phyloP scores from a whole-genome alignment of 2,113 vertebrate species.

The Seriola aureovittata region DNA sequence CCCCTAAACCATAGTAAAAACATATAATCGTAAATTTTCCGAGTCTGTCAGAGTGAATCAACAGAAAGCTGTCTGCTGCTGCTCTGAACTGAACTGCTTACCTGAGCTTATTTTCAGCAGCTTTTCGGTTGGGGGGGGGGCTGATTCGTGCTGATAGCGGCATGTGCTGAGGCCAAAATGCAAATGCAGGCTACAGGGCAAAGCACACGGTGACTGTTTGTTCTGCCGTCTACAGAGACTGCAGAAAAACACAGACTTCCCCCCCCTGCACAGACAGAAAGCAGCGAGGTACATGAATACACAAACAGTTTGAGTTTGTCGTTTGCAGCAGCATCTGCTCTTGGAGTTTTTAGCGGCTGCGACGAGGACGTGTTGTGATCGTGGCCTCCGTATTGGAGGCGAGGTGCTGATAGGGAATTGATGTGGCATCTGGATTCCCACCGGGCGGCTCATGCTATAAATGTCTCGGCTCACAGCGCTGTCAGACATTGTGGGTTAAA shows the following conservation, averaged over 20 bases:
- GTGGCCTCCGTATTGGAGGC: neutral
- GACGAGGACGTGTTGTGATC: conserved; percentile 15
- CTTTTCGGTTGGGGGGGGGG: conserved; percentile 2
- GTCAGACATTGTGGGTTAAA: conserved; percentile 49
- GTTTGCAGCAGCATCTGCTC: neutral
- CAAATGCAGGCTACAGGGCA: conserved; percentile 39
- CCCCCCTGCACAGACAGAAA: neutral
- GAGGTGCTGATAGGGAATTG: conserved; percentile 40
- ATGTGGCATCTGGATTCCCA: conserved; percentile 52
- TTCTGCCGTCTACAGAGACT: neutral
- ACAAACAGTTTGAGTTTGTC: conserved; percentile 1
- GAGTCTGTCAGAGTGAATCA: conserved; percentile 8
- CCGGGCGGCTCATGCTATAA: conserved; percentile 43
- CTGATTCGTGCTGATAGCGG: conserved; percentile 41
- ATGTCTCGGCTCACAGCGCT: conserved; percentile 38
- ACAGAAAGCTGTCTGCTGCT: neutral
- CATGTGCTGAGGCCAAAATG: conserved; percentile 26
- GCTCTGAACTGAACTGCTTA: conserved; percentile 18
- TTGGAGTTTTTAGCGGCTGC: neutral
- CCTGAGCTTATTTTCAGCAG: conserved; percentile 46
- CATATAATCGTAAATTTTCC: neutral
- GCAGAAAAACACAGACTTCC: neutral
- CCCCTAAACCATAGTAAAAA: neutral
- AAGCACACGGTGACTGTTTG: conserved; percentile 32
- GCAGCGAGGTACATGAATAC: conserved; percentile 10